Base-by-base conservation (phyloP, 2,113 vertebrate genomes). In the Todiramphus chloris region DNA sequence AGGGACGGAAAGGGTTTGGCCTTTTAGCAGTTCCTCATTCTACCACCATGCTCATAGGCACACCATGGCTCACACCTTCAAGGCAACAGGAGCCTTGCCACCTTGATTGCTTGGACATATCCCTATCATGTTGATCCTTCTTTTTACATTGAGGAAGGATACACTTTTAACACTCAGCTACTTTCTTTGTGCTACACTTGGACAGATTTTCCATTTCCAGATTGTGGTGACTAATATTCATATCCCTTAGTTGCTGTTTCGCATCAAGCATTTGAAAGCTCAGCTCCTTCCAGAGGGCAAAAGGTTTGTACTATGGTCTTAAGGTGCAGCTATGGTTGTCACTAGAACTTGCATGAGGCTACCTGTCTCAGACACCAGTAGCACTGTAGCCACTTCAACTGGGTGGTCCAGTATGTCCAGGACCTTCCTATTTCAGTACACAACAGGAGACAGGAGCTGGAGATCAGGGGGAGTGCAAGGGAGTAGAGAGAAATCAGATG, bases 101-200 rank as follows among this genome's bases (percentile, higher is more conserved):
- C 51, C 25, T 82, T 72, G 19, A 19, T 59, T 64, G 28, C 72
- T 67, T 37, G n/a, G 31, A 25, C n/a, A 37, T 51, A n/a, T 33
- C 21, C 21, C 43, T 2, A 2, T 73, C 37, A 83, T 0, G 0
- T 4, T 69, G 8, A 28, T 5, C 17, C 20, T 58, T 70, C 13
- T 73, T 67, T 80, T 30, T 9, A 20, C 17, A 4, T 53, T 66
- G 44, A 83, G 72, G 33, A 95, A 60, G 16, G 44, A 83, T 6
- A 23, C 0, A 24, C 48, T 83, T 88, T 88, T 83, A 30, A 48
- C 28, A 30, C 31, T 25, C 17, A 31, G 3, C 21, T 83, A 10
- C 59, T 77, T 62, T 37, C 25, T 84, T 93, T 91, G n/a, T 70
- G 11, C 31, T 64, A 35, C 7, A 13, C 9, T 50, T 37, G 18